These are phyloP conservation scores for Phenganax stokvisi DNA, from an alignment of 92 coral and sea anemone genomes.

Conservation along the genomic window DNA sequence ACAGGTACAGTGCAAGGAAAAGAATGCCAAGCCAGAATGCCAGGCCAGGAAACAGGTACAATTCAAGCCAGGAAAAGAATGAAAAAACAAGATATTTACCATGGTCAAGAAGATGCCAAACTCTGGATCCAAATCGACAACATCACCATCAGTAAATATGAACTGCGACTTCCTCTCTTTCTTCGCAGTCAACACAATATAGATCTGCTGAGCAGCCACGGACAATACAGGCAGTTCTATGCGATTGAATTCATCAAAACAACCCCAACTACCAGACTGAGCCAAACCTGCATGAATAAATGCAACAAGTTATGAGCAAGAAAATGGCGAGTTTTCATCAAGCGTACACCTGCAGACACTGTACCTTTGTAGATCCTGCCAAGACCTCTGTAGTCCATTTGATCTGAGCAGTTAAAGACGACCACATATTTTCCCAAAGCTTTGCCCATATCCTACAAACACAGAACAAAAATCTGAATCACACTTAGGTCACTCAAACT, in stretches of 20 bases:
- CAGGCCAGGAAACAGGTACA: too few relatives aligned
- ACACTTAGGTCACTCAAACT: too few relatives aligned
- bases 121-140: conserved; percentile 92
- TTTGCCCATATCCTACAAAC: conserved; percentile 92
- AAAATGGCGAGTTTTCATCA: neutral
- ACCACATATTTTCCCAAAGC: conserved; percentile 97
- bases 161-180: conserved; percentile 84
- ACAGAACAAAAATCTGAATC: neutral
- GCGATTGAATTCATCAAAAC: conserved; percentile 99
- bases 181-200: conserved; percentile 94
- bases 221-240: conserved; percentile 98
- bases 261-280: conserved; percentile 99
- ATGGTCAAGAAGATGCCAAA: conserved; percentile 98
- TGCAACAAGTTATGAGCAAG: neutral
- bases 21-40: neutral
- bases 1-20: neutral
- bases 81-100: conserved; percentile 45
- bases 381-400: conserved; percentile 97
- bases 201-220: conserved; percentile 99
- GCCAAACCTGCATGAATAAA: conserved; percentile 63
- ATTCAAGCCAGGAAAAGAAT: neutral
- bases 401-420: conserved; percentile 97
- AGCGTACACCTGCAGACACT: neutral
- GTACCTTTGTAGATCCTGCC: conserved; percentile 95
- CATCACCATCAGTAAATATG: conserved; percentile 94